These are phyloP conservation scores for Diarsia brunnea DNA, from an alignment of 2,888 invertebrate species.

Conservation along the genomic window DNA sequence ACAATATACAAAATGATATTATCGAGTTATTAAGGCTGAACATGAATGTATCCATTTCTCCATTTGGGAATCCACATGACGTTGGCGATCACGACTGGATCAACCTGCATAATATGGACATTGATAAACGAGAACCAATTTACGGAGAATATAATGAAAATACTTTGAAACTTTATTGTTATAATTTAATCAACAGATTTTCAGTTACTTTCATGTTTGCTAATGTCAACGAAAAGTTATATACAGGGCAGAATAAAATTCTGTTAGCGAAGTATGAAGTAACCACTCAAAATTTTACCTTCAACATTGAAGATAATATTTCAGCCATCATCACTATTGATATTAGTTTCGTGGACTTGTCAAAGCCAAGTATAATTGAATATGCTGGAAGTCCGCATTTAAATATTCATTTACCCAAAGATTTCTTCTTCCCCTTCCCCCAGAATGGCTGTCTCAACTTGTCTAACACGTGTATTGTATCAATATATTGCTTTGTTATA, in stretches of 20 bases:
- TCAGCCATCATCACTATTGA: constrained; percentile 81
- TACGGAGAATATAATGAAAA: constrained; percentile 76
- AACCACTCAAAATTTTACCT: constrained; percentile 73
- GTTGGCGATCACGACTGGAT: constrained; percentile 81
- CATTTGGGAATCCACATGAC: constrained; percentile 81
- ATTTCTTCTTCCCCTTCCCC: constrained; percentile 94
- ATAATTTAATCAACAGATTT: constrained; percentile 79
- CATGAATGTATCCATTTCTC: constrained; percentile 75
- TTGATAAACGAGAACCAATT: constrained; percentile 63
- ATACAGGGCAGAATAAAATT: constrained; percentile 74
- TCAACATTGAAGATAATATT: constrained; percentile 75
- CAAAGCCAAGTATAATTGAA: constrained; percentile 75
- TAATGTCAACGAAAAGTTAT: constrained; percentile 71
- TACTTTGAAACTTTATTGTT: constrained; percentile 77
- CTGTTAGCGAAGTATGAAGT: constrained; percentile 71
- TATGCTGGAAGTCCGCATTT: constrained; percentile 92
- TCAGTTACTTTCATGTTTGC: constrained; percentile 77
- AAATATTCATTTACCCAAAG: constrained; percentile 92
- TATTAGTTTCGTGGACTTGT: constrained; percentile 82
- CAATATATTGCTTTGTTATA: constrained; percentile 60
- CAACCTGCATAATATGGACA: constrained; percentile 61
- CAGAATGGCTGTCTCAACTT: constrained; percentile 70
- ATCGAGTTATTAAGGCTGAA: constrained; percentile 70
- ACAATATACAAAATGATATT: constrained; percentile 77
- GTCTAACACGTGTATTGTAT: constrained; percentile 58